Conservation (phyloP, 2,888 invertebrate species). For the Oligia strigilis region DNA sequence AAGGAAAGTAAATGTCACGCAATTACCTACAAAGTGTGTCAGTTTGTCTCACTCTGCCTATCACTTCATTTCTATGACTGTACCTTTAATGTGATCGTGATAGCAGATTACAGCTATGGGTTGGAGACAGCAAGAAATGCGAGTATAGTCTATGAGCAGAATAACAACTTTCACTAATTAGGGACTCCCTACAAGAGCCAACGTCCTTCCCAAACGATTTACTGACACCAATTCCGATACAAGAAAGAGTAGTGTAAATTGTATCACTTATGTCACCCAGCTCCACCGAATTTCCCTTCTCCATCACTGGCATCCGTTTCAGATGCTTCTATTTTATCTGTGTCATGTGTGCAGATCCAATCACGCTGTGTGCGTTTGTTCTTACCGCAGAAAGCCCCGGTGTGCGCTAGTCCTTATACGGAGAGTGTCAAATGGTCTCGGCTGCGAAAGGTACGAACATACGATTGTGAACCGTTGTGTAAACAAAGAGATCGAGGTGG, state of each 20-base stretch:
- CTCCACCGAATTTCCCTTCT: conserved; percentile 22
- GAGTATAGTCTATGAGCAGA: neutral
- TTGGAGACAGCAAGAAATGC: neutral
- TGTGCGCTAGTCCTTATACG: conserved; percentile 71
- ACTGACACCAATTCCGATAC: neutral
- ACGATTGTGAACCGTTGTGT: conserved; percentile 63
- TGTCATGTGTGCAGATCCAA: conserved; percentile 66
- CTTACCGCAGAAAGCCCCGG: conserved; percentile 73
- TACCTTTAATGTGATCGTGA: neutral
- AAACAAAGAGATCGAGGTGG: conserved; percentile 70
- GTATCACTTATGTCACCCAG: conserved; percentile 29
- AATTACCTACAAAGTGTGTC: neutral
- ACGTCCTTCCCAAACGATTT: conserved; percentile 1
- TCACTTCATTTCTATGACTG: neutral
- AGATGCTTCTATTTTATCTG: conserved; percentile 53
- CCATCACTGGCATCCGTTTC: conserved; percentile 27
- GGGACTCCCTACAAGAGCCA: neutral
- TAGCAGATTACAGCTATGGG: neutral
- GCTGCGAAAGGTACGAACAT: conserved; percentile 44
- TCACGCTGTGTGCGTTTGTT: conserved; percentile 63
- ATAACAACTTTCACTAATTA: neutral
- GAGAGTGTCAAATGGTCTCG: conserved; percentile 77
- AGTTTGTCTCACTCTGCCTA: neutral
- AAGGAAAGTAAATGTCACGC: neutral
- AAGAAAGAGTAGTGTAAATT: conserved; percentile 23